A percentile compares a stretch with the other conserved stretches of the same genome.
Evolutionary conservation across 2,888 invertebrate species (phyloP).

Genomic region (Cetonia aurata): DNA sequence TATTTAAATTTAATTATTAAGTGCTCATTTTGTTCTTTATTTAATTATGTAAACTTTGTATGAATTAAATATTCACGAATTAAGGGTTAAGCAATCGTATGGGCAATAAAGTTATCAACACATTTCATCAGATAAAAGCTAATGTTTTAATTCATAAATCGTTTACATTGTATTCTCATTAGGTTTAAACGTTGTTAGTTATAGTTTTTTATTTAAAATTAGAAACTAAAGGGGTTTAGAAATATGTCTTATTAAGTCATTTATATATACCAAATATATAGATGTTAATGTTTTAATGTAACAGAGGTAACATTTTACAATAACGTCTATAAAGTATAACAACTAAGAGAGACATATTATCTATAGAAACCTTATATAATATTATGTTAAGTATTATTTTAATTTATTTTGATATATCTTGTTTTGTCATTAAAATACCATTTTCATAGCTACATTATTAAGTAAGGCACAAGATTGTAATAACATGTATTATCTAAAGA

Average conservation of each 20-base stretch:
- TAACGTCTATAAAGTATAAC: background rate
- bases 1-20: background rate
- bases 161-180: slow-evolving; percentile 5
- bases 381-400: slow-evolving; percentile 1
- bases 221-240: slow-evolving; percentile 21
- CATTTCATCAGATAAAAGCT: background rate
- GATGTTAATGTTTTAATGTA: slow-evolving; percentile 11
- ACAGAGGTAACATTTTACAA: background rate
- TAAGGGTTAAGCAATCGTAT: too few relatives aligned
- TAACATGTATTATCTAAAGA: background rate
- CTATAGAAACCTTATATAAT: background rate
- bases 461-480: slow-evolving; percentile 20
- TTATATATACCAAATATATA: slow-evolving; percentile 29
- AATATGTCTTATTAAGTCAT: slow-evolving; percentile 22
- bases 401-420: slow-evolving; percentile 19
- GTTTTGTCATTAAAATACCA: slow-evolving; percentile 8
- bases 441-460: slow-evolving; percentile 4
- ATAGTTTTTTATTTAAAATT: background rate
- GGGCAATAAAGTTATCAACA: background rate
- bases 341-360: slow-evolving; percentile 2
- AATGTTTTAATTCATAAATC: background rate
- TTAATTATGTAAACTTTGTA: too few relatives aligned
- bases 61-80: too few relatives aligned
- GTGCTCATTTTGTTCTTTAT: background rate
- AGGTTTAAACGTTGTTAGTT: slow-evolving; percentile 11